Conservation (phyloP, 1,140 invertebrate genomes). For the Manduca sexta region DNA sequence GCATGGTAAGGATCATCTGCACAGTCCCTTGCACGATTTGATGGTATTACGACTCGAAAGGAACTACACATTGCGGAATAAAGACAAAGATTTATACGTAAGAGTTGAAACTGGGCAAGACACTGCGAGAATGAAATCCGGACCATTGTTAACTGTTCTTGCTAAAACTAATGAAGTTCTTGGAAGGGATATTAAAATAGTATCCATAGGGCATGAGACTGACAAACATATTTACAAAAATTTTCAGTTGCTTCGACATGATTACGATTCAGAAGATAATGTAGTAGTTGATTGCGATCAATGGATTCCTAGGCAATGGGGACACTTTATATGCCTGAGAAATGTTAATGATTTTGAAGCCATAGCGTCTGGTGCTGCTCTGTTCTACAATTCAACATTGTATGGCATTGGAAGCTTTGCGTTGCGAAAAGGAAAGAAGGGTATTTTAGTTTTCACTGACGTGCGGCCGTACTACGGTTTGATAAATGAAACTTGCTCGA, state of each 20-base stretch:
- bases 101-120: neutral
- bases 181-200: neutral
- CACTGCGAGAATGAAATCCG: neutral
- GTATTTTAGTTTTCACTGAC: constrained; percentile 16
- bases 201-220: neutral
- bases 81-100: neutral
- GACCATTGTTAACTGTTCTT: neutral
- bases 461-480: neutral
- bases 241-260: neutral
- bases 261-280: constrained; percentile 3
- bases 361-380: constrained; percentile 7
- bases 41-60: neutral
- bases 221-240: neutral
- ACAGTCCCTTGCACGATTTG: neutral
- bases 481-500: neutral
- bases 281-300: constrained; percentile 13
- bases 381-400: constrained; percentile 4
- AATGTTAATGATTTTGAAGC: constrained; percentile 10
- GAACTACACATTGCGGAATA: neutral
- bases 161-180: neutral
- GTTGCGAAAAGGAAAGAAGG: constrained; percentile 9
- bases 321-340: constrained; percentile 16
- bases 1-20: neutral
- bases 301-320: constrained; percentile 16
- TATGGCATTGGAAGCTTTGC: constrained; percentile 15